These are phyloP conservation scores for Myiotriccus ornatus DNA, from an alignment of 2,797 vertebrate genomes.

Conservation along the genomic window DNA sequence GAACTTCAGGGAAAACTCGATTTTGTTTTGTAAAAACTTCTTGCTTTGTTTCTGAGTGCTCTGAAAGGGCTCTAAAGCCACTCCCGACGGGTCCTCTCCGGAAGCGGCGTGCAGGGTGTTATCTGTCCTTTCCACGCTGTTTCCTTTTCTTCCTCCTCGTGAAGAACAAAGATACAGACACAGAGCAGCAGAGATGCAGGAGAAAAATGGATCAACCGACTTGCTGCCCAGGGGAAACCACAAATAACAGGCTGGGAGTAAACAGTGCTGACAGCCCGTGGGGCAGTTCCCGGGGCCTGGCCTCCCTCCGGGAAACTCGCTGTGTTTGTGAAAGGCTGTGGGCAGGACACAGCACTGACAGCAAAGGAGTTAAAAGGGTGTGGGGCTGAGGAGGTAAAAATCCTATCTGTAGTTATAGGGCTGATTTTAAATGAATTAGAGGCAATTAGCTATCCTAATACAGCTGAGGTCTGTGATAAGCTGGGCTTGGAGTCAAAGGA, in stretches of 20 bases:
- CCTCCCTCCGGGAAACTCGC: not conserved
- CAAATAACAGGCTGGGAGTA: conserved; percentile 31
- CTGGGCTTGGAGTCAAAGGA: not conserved
- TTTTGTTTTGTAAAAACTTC: not conserved
- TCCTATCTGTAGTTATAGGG: fast-evolving
- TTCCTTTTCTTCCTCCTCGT: conserved; percentile 39
- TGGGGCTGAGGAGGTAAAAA: not conserved
- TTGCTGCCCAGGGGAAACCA: not conserved
- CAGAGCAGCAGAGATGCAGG: not conserved
- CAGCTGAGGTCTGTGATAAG: not conserved
- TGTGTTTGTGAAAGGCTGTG: not conserved
- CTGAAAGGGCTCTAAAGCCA: not conserved
- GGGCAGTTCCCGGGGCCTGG: not conserved
- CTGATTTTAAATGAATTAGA: not conserved
- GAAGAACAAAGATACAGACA: conserved; percentile 39
- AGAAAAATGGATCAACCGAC: not conserved
- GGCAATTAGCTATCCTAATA: not conserved
- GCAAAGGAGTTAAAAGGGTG: not conserved
- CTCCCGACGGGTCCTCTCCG: not conserved
- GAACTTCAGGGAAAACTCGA: not conserved
- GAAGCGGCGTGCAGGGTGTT: not conserved
- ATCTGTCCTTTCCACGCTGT: conserved; percentile 28
- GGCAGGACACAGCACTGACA: not conserved
- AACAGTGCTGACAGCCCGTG: not conserved
- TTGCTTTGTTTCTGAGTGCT: not conserved